Base-by-base conservation (phyloP, 2,797 vertebrate species). In the Leptodactylus fallax region DNA sequence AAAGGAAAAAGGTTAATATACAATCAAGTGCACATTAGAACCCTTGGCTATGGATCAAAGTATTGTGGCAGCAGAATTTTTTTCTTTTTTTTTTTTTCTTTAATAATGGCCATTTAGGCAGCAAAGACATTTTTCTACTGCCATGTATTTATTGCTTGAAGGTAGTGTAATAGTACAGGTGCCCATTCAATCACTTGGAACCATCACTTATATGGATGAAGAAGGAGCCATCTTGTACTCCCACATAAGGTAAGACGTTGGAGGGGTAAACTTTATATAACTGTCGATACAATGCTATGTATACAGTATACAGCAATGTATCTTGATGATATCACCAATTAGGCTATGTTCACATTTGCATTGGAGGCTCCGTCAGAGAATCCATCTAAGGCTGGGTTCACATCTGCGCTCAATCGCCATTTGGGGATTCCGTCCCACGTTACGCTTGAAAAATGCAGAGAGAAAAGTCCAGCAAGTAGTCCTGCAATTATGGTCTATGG, bases 1-100 rank as follows among this genome's bases (percentile, higher is more conserved):
- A n/a, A 84, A 19, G 60, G n/a, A 67, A 47, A 79, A 55, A 60
- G 72, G 72, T 77, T 87, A 65, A 82, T 56, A 82, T 51, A 87
- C 49, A 82, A 87, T 63, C 67, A 63, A 13, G 14, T 51, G 36
- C 49, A 67, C 49, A 53, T 65, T 65, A 61, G 23, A 76, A n/a
- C 47, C 19, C 21, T 21, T 47, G 36, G 27, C 8, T 47, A 61
- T 10, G 13, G 27, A 81, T 47, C 19, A 81, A 63, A 63, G 79
- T 65, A 65, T 49, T 49, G 58, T 47, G 56, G 47, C 58, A 47
- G 19, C 7, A 7, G 27, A 27, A 4, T 5, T 9, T 76, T 45
- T 45, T 45, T 9, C 7, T 9, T 76, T 45, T 45, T 45, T 9
- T 49, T 60, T 45, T 60, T 60, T 80, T 1, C 6, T n/a, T 61